Percentiles rank a stretch among this genome's conserved stretches.
These are phyloP conservation scores for Empis stercorea DNA, from an alignment of 2,888 invertebrate species.

Conservation along the genomic window DNA sequence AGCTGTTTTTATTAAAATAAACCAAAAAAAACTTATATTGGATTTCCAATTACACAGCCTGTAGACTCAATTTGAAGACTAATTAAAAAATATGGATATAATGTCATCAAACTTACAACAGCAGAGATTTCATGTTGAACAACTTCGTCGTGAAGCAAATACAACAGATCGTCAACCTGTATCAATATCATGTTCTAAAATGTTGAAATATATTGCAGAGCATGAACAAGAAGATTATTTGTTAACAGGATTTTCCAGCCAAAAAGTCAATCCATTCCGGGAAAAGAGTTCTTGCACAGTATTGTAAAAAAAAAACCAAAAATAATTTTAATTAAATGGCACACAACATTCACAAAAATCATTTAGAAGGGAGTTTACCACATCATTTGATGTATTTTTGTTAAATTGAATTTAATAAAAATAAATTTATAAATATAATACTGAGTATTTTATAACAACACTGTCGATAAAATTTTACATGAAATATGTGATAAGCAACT, in stretches of 20 bases:
- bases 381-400: too few relatives aligned
- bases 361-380: too few relatives aligned
- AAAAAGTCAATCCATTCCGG: slow-evolving; percentile 92
- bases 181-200: slow-evolving; percentile 86
- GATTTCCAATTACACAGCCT: too few relatives aligned
- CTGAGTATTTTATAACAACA: too few relatives aligned
- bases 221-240: slow-evolving; percentile 91
- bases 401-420: too few relatives aligned
- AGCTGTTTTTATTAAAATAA: too few relatives aligned
- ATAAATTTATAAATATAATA: too few relatives aligned
- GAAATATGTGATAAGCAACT: too few relatives aligned
- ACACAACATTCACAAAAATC: too few relatives aligned
- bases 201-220: slow-evolving; percentile 80
- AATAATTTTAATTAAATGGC: neutral
- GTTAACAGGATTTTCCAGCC: slow-evolving; percentile 86
- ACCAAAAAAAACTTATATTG: too few relatives aligned
- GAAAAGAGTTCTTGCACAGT: slow-evolving; percentile 85
- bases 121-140: slow-evolving; percentile 82
- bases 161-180: slow-evolving; percentile 76
- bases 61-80: neutral
- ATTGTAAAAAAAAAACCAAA: slow-evolving; percentile 44
- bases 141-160: slow-evolving; percentile 75
- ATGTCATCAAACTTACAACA: slow-evolving; percentile 71
- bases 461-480: too few relatives aligned
- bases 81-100: neutral